Percentiles rank a stretch among this genome's conserved stretches.
These are phyloP conservation scores for Geophilus truncorum DNA, from an alignment of 2,888 invertebrate genomes.

Conservation along the genomic window DNA sequence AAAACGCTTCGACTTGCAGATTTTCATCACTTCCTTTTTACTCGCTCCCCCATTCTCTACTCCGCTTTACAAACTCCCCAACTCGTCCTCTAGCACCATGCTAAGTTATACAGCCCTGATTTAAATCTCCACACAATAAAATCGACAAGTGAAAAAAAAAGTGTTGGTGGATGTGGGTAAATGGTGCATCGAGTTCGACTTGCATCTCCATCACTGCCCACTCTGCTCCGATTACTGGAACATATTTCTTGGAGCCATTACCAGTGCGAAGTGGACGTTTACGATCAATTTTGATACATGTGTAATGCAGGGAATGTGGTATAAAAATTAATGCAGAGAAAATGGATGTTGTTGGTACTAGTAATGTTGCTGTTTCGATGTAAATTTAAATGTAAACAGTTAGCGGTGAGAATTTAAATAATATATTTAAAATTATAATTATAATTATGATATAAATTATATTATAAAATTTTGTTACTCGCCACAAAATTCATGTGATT, in stretches of 20 bases:
- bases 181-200: background rate
- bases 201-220: background rate
- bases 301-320: background rate
- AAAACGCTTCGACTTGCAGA: constrained; percentile 27
- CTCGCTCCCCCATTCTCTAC: background rate
- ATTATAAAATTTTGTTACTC: too few relatives aligned
- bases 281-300: background rate
- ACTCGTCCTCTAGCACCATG: background rate
- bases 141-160: background rate
- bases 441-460: too few relatives aligned
- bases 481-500: too few relatives aligned
- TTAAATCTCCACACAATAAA: background rate
- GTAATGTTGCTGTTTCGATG: too few relatives aligned
- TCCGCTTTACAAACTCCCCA: background rate
- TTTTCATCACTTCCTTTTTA: constrained; percentile 3
- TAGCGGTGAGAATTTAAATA: too few relatives aligned
- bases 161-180: background rate
- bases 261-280: too few relatives aligned
- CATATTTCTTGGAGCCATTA: background rate
- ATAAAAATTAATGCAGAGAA: background rate
- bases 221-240: background rate
- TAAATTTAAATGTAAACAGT: too few relatives aligned
- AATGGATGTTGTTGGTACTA: too few relatives aligned
- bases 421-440: too few relatives aligned
- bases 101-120: background rate